Conservation (phyloP, 1,140 invertebrate species). For the Aricia agestis region DNA sequence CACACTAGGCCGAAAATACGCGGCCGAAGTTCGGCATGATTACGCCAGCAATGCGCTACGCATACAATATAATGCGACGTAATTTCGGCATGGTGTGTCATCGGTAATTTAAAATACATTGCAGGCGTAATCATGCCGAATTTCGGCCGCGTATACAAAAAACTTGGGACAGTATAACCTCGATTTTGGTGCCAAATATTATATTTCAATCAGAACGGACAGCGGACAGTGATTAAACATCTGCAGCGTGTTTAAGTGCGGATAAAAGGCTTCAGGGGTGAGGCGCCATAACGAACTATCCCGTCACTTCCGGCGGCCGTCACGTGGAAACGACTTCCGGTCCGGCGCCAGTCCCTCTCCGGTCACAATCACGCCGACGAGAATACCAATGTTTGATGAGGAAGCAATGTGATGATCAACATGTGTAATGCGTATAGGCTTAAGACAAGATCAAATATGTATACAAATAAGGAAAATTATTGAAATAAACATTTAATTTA, state of each 20-base stretch:
- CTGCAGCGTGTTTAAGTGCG: constrained; percentile 9
- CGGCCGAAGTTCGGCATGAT: too few species aligned
- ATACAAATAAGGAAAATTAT: too few species aligned
- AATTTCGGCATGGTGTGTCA: too few species aligned
- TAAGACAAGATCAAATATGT: too few species aligned
- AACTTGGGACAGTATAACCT: not conserved
- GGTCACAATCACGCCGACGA: constrained; percentile 64
- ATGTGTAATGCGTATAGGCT: too few species aligned
- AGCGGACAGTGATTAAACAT: not conserved
- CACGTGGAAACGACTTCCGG: constrained; percentile 70
- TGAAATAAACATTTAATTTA: too few species aligned
- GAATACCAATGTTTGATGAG: constrained; percentile 26
- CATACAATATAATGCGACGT: too few species aligned
- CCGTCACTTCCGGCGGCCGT: constrained; percentile 67
- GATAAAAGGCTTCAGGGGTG: constrained; percentile 42
- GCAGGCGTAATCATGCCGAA: too few species aligned
- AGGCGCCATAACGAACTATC: constrained; percentile 43
- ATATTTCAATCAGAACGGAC: constrained; percentile 11
- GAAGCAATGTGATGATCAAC: not conserved
- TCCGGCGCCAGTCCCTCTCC: constrained; percentile 59
- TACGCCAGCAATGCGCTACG: too few species aligned
- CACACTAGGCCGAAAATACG: too few species aligned
- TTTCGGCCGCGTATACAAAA: too few species aligned
- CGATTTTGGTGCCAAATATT: not conserved
- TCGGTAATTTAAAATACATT: too few species aligned